These are phyloP conservation scores for Enteromius fasciolatus DNA, from an alignment of 2,797 vertebrate genomes.

Conservation along the genomic window DNA sequence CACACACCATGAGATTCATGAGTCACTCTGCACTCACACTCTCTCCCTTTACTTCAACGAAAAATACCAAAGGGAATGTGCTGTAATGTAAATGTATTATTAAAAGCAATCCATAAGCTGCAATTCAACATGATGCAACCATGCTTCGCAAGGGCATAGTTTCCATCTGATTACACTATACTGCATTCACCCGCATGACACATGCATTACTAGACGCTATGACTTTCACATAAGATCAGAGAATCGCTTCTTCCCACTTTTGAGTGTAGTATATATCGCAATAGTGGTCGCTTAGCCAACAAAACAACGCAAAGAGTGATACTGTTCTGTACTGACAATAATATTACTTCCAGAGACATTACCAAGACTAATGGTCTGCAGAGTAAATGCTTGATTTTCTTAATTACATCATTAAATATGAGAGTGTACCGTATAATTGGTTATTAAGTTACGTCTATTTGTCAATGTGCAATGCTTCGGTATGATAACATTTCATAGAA, in stretches of 20 bases:
- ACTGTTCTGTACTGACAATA: slow-evolving; percentile 67
- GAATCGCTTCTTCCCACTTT: slow-evolving; percentile 51
- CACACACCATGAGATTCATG: neutral
- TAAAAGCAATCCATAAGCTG: slow-evolving; percentile 78
- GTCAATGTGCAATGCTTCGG: slow-evolving; percentile 75
- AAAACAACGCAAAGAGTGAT: slow-evolving; percentile 64
- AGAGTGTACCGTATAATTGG: slow-evolving; percentile 72
- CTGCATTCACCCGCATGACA: slow-evolving; percentile 72
- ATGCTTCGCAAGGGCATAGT: slow-evolving; percentile 79
- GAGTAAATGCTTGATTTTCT: slow-evolving; percentile 71
- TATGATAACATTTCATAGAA: slow-evolving; percentile 71
- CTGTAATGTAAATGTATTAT: slow-evolving; percentile 44
- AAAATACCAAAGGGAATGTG: slow-evolving; percentile 45
- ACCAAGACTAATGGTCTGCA: slow-evolving; percentile 74
- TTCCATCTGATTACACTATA: slow-evolving; percentile 70
- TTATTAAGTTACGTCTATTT: slow-evolving; percentile 67
- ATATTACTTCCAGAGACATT: slow-evolving; percentile 74
- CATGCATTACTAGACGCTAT: slow-evolving; percentile 78
- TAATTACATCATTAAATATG: slow-evolving; percentile 71
- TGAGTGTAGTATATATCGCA: slow-evolving; percentile 62
- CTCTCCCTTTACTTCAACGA: slow-evolving; percentile 5
- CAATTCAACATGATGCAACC: slow-evolving; percentile 75
- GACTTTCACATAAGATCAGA: slow-evolving; percentile 74
- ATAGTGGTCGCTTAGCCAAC: slow-evolving; percentile 74
- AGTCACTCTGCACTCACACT: slow-evolving; percentile 23